Percentiles rank a stretch among this genome's conserved stretches.
These are phyloP conservation scores for Nymphicus hollandicus DNA, from an alignment of 2,113 vertebrate species.

Conservation along the genomic window DNA sequence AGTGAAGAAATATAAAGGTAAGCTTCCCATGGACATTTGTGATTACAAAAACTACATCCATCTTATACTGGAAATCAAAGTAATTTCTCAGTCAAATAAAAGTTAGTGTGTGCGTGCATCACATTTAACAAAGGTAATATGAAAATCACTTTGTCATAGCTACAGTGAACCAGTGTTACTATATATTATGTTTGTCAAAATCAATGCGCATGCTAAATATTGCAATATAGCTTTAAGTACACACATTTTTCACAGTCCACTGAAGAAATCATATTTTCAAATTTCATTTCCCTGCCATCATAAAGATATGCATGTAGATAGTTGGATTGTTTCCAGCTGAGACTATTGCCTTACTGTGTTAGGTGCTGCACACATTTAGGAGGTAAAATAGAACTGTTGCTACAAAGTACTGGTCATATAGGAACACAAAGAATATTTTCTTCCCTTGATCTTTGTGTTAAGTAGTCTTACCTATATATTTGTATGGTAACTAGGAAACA, in stretches of 20 bases:
- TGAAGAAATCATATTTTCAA: constrained; percentile 11
- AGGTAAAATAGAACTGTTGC: not conserved
- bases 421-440: not conserved
- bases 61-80: constrained; percentile 7
- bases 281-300: not conserved
- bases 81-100: constrained; percentile 37
- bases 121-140: constrained; percentile 16
- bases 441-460: not conserved
- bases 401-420: not conserved
- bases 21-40: not conserved
- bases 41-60: constrained; percentile 7
- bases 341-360: not conserved
- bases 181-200: not conserved
- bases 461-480: not conserved
- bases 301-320: not conserved
- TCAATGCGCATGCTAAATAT: not conserved
- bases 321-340: not conserved
- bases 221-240: not conserved
- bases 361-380: not conserved
- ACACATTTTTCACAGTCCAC: not conserved
- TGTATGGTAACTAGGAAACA: not conserved
- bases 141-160: constrained; percentile 4
- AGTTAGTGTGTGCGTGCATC: not conserved
- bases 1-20: constrained; percentile 27
- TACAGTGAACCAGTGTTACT: not conserved